Evolutionary conservation across 1,140 invertebrate species (phyloP), one percentile per base, ranked within the genome.

Genomic region (Papilio polytes): DNA sequence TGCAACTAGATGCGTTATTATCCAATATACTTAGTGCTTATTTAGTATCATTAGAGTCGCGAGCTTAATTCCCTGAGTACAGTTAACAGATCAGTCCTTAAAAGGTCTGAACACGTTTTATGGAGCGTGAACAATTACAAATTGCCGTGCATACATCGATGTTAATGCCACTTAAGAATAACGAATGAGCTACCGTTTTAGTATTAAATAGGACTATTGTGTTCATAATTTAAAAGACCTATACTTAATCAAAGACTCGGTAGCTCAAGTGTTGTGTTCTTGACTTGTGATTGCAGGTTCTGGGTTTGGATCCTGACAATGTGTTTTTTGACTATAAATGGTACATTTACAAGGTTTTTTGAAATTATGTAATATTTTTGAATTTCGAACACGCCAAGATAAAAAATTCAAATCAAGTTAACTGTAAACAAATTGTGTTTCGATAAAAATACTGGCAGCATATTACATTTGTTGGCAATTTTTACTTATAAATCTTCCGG

Each of bases 401-500:
- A 8, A 41, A 41, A 41, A 41, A 41, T 41, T 41, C 36, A 41
- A 41, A 41, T 41, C 36, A 41, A 41, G 36, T 53, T 77, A 31
- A 31, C 13, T 36, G 48, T 13, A 78, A 59, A 18, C 31, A 56
- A 56, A 56, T 44, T 44, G n/a, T 36, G 26, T 44, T 41, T 13
- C 56, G 56, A 31, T 53, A 53, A 53, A 77, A 77, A 77, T 31
- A 51, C 74, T 59, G 20, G 74, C n/a, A 51, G 76, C 56, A 56
- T 22, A 66, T 73, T 78, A 83, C 81, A 84, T 86, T 85, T 83
- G 82, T 84, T 70, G 46, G 84, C 83, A 89, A 89, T 89, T 87
- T 89, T 86, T 82, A 83, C 82, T 74, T 85, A 89, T 89, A 89
- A 89, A 89, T 89, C 85, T 88, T 87, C 85, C 82, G 80, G 83